These are phyloP conservation scores for Egretta garzetta DNA, from an alignment of 2,113 vertebrate species.

Conservation along the genomic window DNA sequence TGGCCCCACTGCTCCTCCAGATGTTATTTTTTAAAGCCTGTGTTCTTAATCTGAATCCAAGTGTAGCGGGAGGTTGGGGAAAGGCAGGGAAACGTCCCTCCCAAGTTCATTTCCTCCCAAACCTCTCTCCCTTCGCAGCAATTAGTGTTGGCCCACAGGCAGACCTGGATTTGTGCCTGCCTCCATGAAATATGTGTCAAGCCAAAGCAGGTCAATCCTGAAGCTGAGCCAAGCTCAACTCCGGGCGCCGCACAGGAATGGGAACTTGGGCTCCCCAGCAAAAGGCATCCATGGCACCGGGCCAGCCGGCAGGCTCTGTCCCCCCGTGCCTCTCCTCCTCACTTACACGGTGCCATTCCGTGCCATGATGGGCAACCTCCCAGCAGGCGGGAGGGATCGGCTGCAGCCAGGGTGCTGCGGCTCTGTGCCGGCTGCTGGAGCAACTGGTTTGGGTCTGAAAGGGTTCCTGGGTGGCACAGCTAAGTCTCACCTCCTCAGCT, in stretches of 20 bases:
- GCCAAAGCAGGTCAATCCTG: background rate
- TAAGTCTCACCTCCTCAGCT: background rate
- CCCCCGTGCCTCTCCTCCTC: background rate
- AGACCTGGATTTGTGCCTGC: background rate
- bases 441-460: background rate
- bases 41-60: background rate
- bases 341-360: background rate
- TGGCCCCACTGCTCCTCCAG: background rate
- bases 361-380: background rate
- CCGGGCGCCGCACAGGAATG: rapidly evolving
- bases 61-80: rapidly evolving
- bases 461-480: background rate
- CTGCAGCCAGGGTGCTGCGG: background rate
- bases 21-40: background rate
- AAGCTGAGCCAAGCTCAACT: background rate
- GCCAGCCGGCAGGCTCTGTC: background rate
- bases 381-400: background rate
- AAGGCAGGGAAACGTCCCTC: background rate
- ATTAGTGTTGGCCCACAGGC: background rate
- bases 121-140: background rate
- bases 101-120: background rate
- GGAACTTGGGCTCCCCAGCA: background rate
- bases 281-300: background rate
- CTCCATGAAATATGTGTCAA: background rate
- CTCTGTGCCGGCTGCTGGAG: background rate